Evolutionary conservation across 2,113 vertebrate genomes (phyloP).

Genomic region (Meleagris gallopavo): DNA sequence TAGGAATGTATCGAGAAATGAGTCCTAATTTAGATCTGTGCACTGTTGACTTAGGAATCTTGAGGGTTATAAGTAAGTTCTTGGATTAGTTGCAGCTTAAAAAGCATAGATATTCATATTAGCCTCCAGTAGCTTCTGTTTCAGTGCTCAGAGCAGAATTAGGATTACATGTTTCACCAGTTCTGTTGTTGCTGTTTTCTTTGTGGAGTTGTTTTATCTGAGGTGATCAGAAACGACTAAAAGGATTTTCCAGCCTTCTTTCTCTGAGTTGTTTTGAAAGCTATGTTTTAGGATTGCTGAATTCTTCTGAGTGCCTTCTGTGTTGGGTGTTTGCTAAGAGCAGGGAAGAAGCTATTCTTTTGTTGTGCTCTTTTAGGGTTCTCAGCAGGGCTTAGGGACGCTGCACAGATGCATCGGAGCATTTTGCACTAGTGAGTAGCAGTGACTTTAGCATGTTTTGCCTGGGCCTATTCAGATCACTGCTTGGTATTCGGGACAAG

Average conservation of each 20-base stretch:
- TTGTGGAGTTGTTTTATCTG: background rate
- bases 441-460: background rate
- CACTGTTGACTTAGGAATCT: constrained; percentile 18
- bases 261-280: background rate
- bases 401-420: background rate
- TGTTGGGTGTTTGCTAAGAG: background rate
- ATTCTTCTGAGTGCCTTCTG: background rate
- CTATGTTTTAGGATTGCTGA: background rate
- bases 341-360: background rate
- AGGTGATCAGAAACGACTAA: background rate
- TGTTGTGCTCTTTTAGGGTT: background rate
- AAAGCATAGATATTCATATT: background rate
- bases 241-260: constrained; percentile 6
- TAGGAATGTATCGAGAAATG: constrained; percentile 26
- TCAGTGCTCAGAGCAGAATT: background rate
- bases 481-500: background rate
- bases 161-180: background rate
- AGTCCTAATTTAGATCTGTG: constrained; percentile 37
- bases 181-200: background rate
- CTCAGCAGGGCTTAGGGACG: background rate
- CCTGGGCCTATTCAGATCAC: background rate
- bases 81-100: constrained; percentile 36
- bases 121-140: constrained; percentile 24
- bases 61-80: background rate
- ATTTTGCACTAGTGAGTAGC: background rate